Conservation (phyloP, 1,140 invertebrate species). For the Sycobia sp. region DNA sequence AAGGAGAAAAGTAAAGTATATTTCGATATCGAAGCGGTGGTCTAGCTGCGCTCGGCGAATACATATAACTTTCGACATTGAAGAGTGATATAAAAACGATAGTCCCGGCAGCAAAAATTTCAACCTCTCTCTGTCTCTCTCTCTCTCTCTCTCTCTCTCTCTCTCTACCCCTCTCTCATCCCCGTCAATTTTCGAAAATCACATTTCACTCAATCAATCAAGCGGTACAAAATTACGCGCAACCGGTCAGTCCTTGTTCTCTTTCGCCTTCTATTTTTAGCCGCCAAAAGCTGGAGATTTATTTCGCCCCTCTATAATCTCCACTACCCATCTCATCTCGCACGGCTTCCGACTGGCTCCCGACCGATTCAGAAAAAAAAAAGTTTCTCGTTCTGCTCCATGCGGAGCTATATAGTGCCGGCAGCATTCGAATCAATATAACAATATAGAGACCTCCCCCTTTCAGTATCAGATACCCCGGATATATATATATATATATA, state of each 20-base stretch:
- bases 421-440: neutral
- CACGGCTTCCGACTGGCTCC: too few species aligned
- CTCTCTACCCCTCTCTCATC: too few species aligned
- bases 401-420: too few species aligned
- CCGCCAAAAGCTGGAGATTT: constrained; percentile 4
- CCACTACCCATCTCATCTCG: too few species aligned
- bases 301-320: neutral
- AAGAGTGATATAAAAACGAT: constrained; percentile 15
- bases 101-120: neutral
- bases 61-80: constrained; percentile 14
- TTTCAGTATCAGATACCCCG: too few species aligned
- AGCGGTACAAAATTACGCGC: constrained; percentile 4
- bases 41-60: neutral
- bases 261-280: constrained; percentile 12
- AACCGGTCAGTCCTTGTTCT: neutral
- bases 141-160: too few species aligned
- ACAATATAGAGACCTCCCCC: neutral
- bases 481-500: too few species aligned
- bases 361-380: too few species aligned
- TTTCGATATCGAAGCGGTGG: too few species aligned
- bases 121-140: too few species aligned
- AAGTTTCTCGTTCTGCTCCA: too few species aligned
- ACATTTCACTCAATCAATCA: constrained; percentile 22
- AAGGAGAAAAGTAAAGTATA: neutral
- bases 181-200: constrained; percentile 23